phyloP scores from a whole-genome alignment of 2,797 vertebrate genomes.

The Erethizon dorsatum region DNA sequence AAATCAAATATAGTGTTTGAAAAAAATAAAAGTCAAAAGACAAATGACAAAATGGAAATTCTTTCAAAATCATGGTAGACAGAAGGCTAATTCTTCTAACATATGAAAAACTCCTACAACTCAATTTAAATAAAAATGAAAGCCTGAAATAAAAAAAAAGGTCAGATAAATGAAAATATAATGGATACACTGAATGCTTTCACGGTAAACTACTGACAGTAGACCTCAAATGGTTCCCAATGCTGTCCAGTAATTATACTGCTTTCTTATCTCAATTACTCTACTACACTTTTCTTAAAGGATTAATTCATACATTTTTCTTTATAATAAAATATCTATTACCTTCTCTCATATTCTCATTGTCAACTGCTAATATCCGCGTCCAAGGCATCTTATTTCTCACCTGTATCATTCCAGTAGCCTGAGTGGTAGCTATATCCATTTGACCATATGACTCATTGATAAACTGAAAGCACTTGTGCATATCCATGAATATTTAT shows the following conservation, averaged over 20 bases:
- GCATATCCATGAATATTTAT: neutral
- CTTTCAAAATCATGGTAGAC: neutral
- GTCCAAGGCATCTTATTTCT: neutral
- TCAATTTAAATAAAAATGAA: neutral
- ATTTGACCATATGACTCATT: neutral
- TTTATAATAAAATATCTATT: neutral
- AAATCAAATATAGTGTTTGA: neutral
- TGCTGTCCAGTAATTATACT: neutral
- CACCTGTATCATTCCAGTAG: neutral
- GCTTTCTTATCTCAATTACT: neutral
- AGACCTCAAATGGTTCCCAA: neutral
- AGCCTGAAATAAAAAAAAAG: slow-evolving; percentile 18
- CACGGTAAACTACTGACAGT: neutral
- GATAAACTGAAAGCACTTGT: slow-evolving; percentile 15
- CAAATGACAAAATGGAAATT: slow-evolving; percentile 29
- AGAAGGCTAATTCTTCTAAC: neutral
- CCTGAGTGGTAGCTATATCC: neutral
- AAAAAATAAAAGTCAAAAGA: slow-evolving; percentile 14
- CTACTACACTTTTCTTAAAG: neutral
- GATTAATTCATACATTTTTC: neutral
- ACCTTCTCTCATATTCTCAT: neutral
- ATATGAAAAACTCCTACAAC: neutral
- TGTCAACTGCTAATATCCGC: neutral
- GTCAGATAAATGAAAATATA: neutral
- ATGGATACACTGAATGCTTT: neutral